Evolutionary conservation across 2,888 invertebrate species (phyloP), one percentile per base, ranked within the genome.

Genomic region (Ellobium chinense): DNA sequence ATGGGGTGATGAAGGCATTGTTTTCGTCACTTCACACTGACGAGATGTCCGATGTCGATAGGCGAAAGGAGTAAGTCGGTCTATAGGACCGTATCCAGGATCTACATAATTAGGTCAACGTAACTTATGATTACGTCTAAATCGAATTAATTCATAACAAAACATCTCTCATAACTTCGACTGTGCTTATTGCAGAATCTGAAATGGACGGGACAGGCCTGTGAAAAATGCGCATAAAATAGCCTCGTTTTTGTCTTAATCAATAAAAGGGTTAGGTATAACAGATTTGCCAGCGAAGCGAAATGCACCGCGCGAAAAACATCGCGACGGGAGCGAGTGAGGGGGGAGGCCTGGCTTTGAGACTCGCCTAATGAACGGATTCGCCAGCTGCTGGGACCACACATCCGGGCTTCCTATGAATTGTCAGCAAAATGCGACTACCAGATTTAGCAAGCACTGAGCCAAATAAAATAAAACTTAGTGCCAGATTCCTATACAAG

Each of bases 381-480:
- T 65, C 65, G 31, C 31, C 14, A 36, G 58, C 68, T 29, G 56
- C 65, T 34, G 77, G 60, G 68, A 60, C 77, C 14, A 58, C 58
- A 69, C 77, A 77, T 77, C 77, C 77, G 63, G 70, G 72, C 56
- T 46, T 66, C 21, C 36, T 66, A 37, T 72, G 31, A 65, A 56
- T 63, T 73, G 18, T 31, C 34, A 60, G 58, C 60, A 73, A 60
- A 36, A 46, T 62, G 7, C 37, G 27, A 21, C 34, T 46, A 31
- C 58, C 69, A 70, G 24, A 36, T 56, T 76, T 76, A 63, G 76
- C 76, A 36, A 18, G 29, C 18, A 4, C 24, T 46, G 18, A 46
- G 63, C 63, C 69, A 78, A 63, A 74, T 21, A 24, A 60, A 58
- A 24, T 56, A 31, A 75, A 60, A n/a, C 34, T 62, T 46, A 46